phyloP scores from a whole-genome alignment of 2,113 vertebrate species.

The Eulacestoma nigropectus region DNA sequence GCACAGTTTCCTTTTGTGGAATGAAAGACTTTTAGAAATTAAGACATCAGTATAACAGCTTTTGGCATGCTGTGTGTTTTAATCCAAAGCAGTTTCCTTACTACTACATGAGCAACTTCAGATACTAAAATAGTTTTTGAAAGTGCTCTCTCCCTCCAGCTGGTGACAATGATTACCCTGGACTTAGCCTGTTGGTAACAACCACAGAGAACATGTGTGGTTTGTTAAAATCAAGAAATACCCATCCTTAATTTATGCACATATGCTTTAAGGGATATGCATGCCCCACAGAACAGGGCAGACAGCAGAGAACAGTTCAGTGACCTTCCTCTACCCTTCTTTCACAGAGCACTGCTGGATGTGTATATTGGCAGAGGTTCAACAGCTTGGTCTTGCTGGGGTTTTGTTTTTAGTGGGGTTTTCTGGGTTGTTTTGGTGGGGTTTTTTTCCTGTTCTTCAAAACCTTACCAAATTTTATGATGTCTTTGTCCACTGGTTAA shows the following conservation, averaged over 20 bases:
- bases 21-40: not conserved
- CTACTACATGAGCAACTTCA: not conserved
- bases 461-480: not conserved
- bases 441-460: not conserved
- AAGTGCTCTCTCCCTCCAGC: not conserved
- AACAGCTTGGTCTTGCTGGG: not conserved
- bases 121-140: not conserved
- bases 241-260: not conserved
- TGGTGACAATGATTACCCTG: not conserved
- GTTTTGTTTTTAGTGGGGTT: not conserved
- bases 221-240: not conserved
- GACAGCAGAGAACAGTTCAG: not conserved
- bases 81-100: not conserved
- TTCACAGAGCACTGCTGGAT: not conserved
- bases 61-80: not conserved
- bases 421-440: not conserved
- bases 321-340: not conserved
- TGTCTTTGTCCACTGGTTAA: not conserved
- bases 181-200: not conserved
- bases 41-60: not conserved
- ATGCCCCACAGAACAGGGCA: not conserved
- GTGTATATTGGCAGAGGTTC: not conserved
- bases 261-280: not conserved
- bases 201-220: not conserved
- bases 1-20: not conserved